A percentile compares a stretch with the other conserved stretches of the same genome.
phyloP scores from a whole-genome alignment of 2,797 vertebrate species.

The Myiothlypis coronata region DNA sequence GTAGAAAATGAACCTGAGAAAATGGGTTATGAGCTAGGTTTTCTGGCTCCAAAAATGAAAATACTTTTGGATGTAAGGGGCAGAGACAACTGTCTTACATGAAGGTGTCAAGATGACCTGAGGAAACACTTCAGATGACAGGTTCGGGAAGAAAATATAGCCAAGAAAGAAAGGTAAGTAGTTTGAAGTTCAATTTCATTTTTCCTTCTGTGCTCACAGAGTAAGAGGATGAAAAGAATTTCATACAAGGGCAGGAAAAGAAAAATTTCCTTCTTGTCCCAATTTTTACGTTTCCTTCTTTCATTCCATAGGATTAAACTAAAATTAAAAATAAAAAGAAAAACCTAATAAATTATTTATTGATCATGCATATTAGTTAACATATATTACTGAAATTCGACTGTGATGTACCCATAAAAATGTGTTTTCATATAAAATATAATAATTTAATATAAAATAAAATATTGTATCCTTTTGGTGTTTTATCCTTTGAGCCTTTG shows the following conservation, averaged over 20 bases:
- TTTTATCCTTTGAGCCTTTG: neutral
- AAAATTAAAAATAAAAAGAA: neutral
- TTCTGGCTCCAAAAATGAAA: neutral
- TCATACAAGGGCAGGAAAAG: neutral
- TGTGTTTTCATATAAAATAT: neutral
- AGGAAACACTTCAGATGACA: neutral
- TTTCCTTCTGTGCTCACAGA: neutral
- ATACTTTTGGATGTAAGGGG: neutral
- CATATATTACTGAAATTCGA: neutral
- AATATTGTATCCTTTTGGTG: neutral
- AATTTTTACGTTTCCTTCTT: neutral
- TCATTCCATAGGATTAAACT: neutral
- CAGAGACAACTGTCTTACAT: neutral
- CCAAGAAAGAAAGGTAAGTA: neutral
- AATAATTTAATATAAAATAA: neutral
- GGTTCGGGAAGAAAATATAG: neutral
- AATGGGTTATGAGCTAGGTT: neutral
- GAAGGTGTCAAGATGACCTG: neutral
- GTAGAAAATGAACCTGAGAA: neutral
- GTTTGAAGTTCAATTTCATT: neutral
- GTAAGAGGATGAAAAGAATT: neutral
- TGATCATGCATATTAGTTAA: neutral
- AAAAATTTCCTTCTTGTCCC: neutral
- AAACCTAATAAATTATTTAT: neutral
- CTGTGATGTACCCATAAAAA: neutral